Percentiles rank a stretch among this genome's conserved stretches.
phyloP scores from a whole-genome alignment of 1,140 invertebrate species.

The Zaprionus inermis region DNA sequence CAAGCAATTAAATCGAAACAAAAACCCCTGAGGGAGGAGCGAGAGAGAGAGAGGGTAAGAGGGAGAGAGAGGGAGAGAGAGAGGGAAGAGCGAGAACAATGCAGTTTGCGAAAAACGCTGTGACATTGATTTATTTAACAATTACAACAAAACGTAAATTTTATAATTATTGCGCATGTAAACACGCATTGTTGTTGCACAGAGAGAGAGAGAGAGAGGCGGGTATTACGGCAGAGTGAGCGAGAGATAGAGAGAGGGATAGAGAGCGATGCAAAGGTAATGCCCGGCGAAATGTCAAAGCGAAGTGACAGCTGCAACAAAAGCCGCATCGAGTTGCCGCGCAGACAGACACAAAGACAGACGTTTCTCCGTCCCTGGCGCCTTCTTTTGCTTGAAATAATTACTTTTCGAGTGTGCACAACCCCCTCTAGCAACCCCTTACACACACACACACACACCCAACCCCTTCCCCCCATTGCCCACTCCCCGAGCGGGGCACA shows the following conservation, averaged over 20 bases:
- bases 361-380: conserved; percentile 45
- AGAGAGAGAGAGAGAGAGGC: neutral
- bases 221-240: neutral
- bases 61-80: conserved; percentile 8
- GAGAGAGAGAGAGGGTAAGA: neutral
- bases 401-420: conserved; percentile 77
- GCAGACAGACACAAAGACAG: conserved; percentile 23
- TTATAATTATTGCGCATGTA: conserved; percentile 83
- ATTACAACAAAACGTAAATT: conserved; percentile 78
- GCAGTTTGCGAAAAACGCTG: conserved; percentile 41
- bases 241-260: neutral
- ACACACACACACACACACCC: conserved; percentile 4
- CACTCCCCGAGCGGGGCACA: conserved; percentile 21
- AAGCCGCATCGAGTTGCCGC: conserved; percentile 33
- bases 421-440: conserved; percentile 32
- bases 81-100: conserved; percentile 28
- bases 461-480: conserved; percentile 9
- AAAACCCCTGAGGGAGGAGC: conserved; percentile 30
- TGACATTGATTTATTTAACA: conserved; percentile 82
- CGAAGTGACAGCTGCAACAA: conserved; percentile 74
- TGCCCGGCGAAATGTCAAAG: conserved; percentile 66
- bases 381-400: conserved; percentile 78
- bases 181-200: conserved; percentile 56
- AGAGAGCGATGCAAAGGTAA: conserved; percentile 36
- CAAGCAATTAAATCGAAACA: conserved; percentile 83